Percentiles rank a stretch among this genome's conserved stretches.
Evolutionary conservation across 1,140 invertebrate genomes (phyloP).

Genomic region (Samia ricini): DNA sequence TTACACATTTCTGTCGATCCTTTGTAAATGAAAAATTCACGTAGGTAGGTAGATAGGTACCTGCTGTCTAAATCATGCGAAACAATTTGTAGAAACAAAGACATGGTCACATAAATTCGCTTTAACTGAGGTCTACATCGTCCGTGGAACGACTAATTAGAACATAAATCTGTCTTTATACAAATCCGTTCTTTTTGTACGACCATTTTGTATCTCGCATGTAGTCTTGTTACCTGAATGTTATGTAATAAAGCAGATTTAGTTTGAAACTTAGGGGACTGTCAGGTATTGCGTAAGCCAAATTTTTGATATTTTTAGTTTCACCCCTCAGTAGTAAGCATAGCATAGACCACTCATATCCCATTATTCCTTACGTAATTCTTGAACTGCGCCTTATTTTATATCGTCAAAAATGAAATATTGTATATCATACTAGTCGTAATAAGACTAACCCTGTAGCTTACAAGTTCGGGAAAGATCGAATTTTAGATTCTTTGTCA

Average conservation of each 20-base stretch:
- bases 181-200: slow-evolving; percentile 47
- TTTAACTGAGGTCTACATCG: slow-evolving; percentile 42
- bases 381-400: no score
- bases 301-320: no score
- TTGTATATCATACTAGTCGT: no score
- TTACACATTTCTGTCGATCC: not conserved
- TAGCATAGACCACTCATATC: no score
- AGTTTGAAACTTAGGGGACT: slow-evolving; percentile 11
- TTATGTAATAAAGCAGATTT: not conserved
- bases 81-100: slow-evolving; percentile 47
- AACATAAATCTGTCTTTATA: slow-evolving; percentile 62
- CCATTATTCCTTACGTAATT: no score
- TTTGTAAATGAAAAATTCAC: not conserved
- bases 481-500: no score
- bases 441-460: no score
- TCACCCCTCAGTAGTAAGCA: no score
- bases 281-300: no score
- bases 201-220: slow-evolving; percentile 25
- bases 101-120: slow-evolving; percentile 53
- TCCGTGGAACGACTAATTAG: slow-evolving; percentile 49
- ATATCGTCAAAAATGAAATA: no score
- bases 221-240: slow-evolving; percentile 6
- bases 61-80: slow-evolving; percentile 45
- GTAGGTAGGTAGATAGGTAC: slow-evolving; percentile 24
- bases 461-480: no score